Conservation (phyloP, 2,797 vertebrate genomes). For the Leptoclinus maculatus region DNA sequence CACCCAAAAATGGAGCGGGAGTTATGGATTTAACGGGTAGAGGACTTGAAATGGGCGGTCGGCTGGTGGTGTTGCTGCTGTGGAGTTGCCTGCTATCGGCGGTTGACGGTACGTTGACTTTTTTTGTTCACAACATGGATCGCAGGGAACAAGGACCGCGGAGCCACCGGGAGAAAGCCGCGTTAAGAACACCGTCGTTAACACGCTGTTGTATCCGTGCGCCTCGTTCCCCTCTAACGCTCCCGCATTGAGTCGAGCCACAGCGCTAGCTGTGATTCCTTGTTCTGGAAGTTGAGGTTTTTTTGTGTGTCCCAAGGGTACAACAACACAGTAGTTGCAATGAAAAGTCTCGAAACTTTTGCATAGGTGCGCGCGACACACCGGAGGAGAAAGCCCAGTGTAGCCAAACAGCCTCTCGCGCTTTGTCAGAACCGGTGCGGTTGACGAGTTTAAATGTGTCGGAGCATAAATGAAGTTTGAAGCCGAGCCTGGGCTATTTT, state of each 20-base stretch:
- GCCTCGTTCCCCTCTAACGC: background rate
- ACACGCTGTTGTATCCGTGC: background rate
- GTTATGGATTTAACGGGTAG: slow-evolving; percentile 67
- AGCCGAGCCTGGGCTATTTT: slow-evolving; percentile 48
- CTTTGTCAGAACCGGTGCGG: background rate
- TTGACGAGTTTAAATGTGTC: background rate
- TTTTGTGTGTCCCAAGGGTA: slow-evolving; percentile 48
- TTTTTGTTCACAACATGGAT: slow-evolving; percentile 56
- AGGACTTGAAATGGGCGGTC: slow-evolving; percentile 78
- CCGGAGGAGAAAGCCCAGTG: background rate
- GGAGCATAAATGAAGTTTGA: slow-evolving; percentile 32
- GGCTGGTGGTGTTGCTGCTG: slow-evolving; percentile 73
- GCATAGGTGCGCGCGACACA: background rate
- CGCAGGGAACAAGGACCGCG: slow-evolving; percentile 14
- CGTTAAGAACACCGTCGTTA: slow-evolving; percentile 8
- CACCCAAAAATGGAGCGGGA: slow-evolving; percentile 70
- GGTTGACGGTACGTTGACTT: slow-evolving; percentile 78
- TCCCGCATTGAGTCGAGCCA: background rate
- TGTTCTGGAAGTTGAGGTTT: slow-evolving; percentile 52
- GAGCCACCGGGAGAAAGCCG: background rate
- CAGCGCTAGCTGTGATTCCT: slow-evolving; percentile 2
- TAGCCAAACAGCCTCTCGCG: background rate
- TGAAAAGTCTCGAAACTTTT: slow-evolving; percentile 28
- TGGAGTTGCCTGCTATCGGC: slow-evolving; percentile 72
- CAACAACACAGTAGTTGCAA: slow-evolving; percentile 3